Evolutionary conservation across 2,888 invertebrate genomes (phyloP).

Genomic region (Dryococelus australis): DNA sequence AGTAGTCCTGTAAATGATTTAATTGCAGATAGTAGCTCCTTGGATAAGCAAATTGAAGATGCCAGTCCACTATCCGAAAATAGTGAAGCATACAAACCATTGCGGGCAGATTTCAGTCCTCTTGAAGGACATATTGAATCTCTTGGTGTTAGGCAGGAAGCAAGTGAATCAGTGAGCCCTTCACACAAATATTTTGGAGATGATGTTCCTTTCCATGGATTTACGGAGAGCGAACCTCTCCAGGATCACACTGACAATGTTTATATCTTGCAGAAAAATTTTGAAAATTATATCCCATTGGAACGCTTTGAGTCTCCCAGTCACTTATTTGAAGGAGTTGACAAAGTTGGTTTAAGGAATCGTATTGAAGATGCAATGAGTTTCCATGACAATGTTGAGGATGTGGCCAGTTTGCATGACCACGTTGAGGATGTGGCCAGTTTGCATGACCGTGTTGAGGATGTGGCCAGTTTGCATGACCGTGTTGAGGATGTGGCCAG

Average conservation of each 20-base stretch:
- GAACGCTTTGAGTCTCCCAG: background rate
- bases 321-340: background rate
- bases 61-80: background rate
- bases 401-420: background rate
- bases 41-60: background rate
- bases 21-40: background rate
- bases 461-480: background rate
- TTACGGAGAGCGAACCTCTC: background rate
- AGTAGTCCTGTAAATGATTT: constrained; percentile 2
- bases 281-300: background rate
- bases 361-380: background rate
- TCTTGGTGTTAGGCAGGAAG: background rate
- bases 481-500: background rate
- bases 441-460: background rate
- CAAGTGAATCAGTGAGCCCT: background rate
- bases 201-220: background rate
- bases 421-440: background rate
- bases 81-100: constrained; percentile 1
- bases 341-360: background rate
- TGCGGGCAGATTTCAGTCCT: background rate
- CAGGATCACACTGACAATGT: background rate
- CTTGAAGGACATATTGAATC: background rate
- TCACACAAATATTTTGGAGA: background rate
- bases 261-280: background rate
- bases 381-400: background rate